Conservation (phyloP, 2,888 invertebrate genomes). For the Cheilosia vernalis region DNA sequence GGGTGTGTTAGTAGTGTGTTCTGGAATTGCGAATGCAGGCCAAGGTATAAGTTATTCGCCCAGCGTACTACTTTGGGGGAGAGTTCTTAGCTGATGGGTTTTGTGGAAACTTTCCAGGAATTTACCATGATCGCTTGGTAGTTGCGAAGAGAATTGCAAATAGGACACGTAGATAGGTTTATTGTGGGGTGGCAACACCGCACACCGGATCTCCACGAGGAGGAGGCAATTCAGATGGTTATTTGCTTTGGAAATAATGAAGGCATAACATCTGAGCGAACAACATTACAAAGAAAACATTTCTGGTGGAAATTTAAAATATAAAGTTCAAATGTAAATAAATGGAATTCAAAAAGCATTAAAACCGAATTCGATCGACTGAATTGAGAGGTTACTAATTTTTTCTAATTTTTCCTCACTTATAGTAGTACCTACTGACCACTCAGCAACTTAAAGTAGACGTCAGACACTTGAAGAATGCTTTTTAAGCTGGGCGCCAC, state of each 20-base stretch:
- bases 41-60: slow-evolving; percentile 45
- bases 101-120: slow-evolving; percentile 30
- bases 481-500: too few species aligned
- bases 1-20: slow-evolving; percentile 66
- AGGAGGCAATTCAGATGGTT: not conserved
- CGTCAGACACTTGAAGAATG: too few species aligned
- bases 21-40: slow-evolving; percentile 53
- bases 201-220: not conserved
- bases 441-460: too few species aligned
- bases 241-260: not conserved
- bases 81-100: slow-evolving; percentile 29
- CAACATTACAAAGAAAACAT: too few species aligned
- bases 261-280: too few species aligned
- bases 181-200: not conserved
- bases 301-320: too few species aligned
- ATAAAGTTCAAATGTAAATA: too few species aligned
- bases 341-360: too few species aligned
- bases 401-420: too few species aligned
- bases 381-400: too few species aligned
- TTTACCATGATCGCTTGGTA: slow-evolving; percentile 25
- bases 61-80: slow-evolving; percentile 40
- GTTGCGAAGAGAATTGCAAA: slow-evolving; percentile 31
- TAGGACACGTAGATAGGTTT: not conserved
- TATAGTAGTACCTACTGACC: too few species aligned
- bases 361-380: too few species aligned